A percentile compares a stretch with the other conserved stretches of the same genome.
Evolutionary conservation across 2,113 vertebrate genomes (phyloP).

Genomic region (Psammodynastes pulverulentus): DNA sequence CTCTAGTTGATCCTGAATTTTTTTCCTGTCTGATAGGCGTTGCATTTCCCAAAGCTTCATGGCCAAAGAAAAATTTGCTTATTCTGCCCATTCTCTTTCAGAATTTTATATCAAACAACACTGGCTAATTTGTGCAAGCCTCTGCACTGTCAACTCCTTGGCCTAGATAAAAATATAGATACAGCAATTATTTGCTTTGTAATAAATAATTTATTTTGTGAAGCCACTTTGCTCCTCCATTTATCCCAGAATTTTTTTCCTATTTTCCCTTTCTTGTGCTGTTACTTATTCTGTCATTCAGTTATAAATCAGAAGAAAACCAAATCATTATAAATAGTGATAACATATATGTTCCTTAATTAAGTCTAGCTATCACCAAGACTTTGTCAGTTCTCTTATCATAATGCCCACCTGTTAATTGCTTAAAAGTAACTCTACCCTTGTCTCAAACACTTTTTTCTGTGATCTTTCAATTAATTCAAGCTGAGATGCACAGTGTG

Average conservation of each 20-base stretch:
- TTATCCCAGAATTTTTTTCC: background rate
- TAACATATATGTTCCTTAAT: background rate
- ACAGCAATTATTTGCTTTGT: background rate
- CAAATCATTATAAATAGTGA: background rate
- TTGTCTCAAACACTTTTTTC: background rate
- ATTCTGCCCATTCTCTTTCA: background rate
- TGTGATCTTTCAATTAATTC: background rate
- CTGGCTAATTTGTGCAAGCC: background rate
- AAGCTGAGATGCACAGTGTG: background rate
- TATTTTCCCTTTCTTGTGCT: background rate
- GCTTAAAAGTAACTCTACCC: background rate
- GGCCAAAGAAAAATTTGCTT: background rate
- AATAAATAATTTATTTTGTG: background rate
- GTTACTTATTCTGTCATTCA: background rate
- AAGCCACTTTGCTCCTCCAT: background rate
- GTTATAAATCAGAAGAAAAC: background rate
- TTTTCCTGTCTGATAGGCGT: background rate
- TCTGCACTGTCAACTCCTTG: background rate
- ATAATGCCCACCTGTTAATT: background rate
- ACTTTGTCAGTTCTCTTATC: background rate
- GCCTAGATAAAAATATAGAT: background rate
- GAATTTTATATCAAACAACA: background rate
- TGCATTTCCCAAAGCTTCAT: background rate
- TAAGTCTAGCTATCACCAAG: background rate
- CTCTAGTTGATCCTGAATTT: background rate